These are phyloP conservation scores for Gallinago jamesoni DNA, from an alignment of 2,113 vertebrate genomes.

Conservation along the genomic window DNA sequence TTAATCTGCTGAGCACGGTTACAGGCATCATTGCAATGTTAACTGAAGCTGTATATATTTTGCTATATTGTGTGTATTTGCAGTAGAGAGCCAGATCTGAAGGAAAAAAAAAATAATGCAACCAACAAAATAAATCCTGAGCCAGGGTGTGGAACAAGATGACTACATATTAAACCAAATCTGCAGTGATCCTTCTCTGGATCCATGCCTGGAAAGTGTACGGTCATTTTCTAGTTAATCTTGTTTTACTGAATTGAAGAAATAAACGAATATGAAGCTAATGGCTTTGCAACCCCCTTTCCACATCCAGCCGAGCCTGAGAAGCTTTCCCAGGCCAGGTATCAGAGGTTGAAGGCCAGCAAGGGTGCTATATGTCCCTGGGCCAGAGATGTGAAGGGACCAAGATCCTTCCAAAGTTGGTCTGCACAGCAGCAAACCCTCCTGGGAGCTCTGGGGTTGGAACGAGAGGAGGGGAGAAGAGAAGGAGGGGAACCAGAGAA, in stretches of 20 bases:
- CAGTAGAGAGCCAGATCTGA: conserved; percentile 48
- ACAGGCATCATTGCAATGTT: conserved; percentile 47
- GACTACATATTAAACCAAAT: not conserved
- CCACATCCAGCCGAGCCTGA: not conserved
- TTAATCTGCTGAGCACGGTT: conserved; percentile 52
- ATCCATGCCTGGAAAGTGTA: not conserved
- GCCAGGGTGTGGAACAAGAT: not conserved
- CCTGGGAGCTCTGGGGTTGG: not conserved
- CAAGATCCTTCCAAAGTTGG: not conserved
- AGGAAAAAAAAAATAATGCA: not conserved
- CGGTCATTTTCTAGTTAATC: conserved; percentile 10
- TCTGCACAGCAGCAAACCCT: not conserved
- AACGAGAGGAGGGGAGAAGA: not conserved
- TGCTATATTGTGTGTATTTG: conserved; percentile 65
- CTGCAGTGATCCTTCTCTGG: not conserved
- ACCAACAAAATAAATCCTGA: conserved; percentile 9
- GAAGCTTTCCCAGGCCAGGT: not conserved
- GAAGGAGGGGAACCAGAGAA: not conserved
- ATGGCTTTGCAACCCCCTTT: conserved; percentile 5
- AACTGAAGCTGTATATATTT: conserved; percentile 69
- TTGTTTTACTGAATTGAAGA: not conserved
- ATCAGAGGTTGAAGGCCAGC: not conserved
- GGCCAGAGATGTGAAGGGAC: not conserved
- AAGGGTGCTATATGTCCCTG: not conserved
- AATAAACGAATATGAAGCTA: conserved; percentile 11